These are phyloP conservation scores for Rutilus rutilus DNA, from an alignment of 2,113 vertebrate species.

Conservation along the genomic window DNA sequence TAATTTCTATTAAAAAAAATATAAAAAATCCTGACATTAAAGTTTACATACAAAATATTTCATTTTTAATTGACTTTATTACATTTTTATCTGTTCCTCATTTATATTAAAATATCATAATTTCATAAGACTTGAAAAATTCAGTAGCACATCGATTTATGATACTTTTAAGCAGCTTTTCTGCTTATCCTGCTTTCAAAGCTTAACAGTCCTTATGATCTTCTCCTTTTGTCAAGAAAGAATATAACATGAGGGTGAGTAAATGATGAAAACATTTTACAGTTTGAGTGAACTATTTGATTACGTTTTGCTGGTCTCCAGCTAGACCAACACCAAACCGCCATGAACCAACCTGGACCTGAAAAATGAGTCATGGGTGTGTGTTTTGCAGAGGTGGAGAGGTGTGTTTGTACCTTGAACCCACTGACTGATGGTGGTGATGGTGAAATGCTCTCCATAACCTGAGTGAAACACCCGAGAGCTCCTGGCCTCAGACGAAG, in stretches of 20 bases:
- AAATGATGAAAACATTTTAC: neutral
- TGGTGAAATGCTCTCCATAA: slow-evolving; percentile 83
- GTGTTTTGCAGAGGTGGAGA: neutral
- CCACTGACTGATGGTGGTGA: slow-evolving; percentile 90
- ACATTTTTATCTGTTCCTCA: too few relatives aligned
- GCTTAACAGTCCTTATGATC: neutral
- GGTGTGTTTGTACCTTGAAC: slow-evolving; percentile 84
- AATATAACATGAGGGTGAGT: neutral
- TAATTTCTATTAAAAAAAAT: too few relatives aligned
- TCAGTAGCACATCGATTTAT: too few relatives aligned
- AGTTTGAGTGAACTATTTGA: neutral
- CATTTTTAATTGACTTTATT: too few relatives aligned
- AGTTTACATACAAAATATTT: too few relatives aligned
- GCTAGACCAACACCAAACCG: neutral
- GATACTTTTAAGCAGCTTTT: too few relatives aligned
- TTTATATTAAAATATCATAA: too few relatives aligned
- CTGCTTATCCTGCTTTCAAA: too few relatives aligned
- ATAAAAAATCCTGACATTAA: too few relatives aligned
- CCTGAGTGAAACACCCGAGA: slow-evolving; percentile 81
- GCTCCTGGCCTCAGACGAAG: slow-evolving; percentile 85
- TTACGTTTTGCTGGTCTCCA: neutral
- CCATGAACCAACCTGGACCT: neutral
- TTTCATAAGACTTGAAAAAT: too few relatives aligned
- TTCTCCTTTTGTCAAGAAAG: neutral
- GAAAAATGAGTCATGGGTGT: neutral